Evolutionary conservation across 64 coral and sea anemone species (phyloP), one percentile per base, ranked within the genome.

Genomic region (Actinia equina): DNA sequence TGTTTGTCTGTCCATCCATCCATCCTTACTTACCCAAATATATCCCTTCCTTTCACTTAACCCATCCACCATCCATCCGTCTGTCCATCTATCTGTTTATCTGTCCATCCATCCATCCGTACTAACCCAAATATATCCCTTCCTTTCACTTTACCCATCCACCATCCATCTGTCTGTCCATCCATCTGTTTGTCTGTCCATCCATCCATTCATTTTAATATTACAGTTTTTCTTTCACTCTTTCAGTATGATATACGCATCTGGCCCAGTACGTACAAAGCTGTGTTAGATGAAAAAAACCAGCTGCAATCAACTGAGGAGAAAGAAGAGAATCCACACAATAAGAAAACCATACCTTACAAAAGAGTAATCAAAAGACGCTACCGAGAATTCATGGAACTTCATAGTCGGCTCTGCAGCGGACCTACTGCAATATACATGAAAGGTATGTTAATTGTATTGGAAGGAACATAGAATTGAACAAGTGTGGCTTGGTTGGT

Each of bases 321-420:
- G 4, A 14, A 42, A 45, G 78, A 94, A 46, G 59, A 84, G 64
- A 44, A 84, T 17, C 41, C 25, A 14, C 12, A 44, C 42, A 44
- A 81, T 18, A 77, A 87, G 42, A 93, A 84, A 18, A 83, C n/a
- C 20, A 27, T 95, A n/a, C 86, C 89, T 18, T 27, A 58, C 14
- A 95, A 91, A 44, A 86, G 93, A 45, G 61, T 77, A 30, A 99
- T 98, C 25, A 91, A 93, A 44, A 90, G 97, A 86, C 58, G 97
- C 27, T 99, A 99, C 49, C 82, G 97, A 51, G 97, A 99, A 59
- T 99, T 99, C 17, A 99, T 99, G 93, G 93, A 99, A 52, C 93
- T 99, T 14, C 97, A 99, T 59, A 95, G 88, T 86, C 77, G 97
- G 43, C 78, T 99, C 27, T 57, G 63, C 2, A 86, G 70, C 88